These are phyloP conservation scores for Lysiphlebus fabarum DNA, from an alignment of 1,140 invertebrate species.

Conservation along the genomic window DNA sequence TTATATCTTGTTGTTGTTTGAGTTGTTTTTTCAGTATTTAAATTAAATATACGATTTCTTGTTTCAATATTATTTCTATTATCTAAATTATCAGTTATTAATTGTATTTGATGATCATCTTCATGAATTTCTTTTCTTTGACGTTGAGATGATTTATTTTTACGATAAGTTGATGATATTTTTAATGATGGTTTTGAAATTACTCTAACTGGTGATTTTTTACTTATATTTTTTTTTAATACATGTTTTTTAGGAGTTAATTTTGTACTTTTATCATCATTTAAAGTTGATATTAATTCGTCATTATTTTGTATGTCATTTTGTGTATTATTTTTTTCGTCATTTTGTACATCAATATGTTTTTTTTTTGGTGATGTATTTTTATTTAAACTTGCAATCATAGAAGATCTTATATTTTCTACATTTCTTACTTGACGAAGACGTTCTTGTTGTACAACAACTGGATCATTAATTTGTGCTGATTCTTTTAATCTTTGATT, in stretches of 20 bases:
- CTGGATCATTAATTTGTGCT: conserved; percentile 32
- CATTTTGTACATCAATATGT: not conserved
- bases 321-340: too few species aligned
- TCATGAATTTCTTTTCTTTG: not conserved
- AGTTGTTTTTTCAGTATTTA: too few species aligned
- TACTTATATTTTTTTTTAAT: not conserved
- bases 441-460: conserved; percentile 41
- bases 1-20: too few species aligned
- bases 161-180: conserved; percentile 1
- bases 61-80: too few species aligned
- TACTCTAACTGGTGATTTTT: conserved; percentile 30
- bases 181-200: conserved; percentile 27
- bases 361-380: not conserved
- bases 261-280: too few species aligned
- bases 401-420: conserved; percentile 52
- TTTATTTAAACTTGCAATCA: conserved; percentile 35
- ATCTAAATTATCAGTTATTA: too few species aligned
- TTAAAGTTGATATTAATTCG: too few species aligned
- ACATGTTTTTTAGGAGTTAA: not conserved
- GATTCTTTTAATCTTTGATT: conserved; percentile 39
- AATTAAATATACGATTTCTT: too few species aligned
- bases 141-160: not conserved
- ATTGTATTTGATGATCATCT: conserved; percentile 5
- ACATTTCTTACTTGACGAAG: conserved; percentile 49
- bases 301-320: too few species aligned